Evolutionary conservation across 2,113 vertebrate genomes (phyloP).

Genomic region (Macrotus californicus): DNA sequence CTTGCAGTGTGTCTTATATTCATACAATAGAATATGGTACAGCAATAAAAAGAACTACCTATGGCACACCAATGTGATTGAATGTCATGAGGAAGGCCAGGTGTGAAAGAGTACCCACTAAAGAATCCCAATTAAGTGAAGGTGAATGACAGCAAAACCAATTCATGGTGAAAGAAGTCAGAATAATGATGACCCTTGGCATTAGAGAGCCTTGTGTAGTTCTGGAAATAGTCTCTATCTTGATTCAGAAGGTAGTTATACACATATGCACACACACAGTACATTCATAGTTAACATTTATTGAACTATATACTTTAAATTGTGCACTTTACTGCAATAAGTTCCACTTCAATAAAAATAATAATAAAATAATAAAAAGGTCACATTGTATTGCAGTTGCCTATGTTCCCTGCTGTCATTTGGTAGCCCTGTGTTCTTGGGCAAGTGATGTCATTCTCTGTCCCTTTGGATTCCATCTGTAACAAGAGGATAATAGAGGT

Average conservation of each 20-base stretch:
- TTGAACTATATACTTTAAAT: background rate
- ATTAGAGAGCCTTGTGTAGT: background rate
- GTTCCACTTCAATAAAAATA: background rate
- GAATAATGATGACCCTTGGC: background rate
- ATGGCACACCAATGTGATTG: background rate
- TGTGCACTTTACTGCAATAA: background rate
- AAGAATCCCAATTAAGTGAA: background rate
- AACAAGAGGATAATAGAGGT: background rate
- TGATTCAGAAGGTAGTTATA: background rate
- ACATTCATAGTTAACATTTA: background rate
- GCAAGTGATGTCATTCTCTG: background rate
- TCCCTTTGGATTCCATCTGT: background rate
- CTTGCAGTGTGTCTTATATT: background rate
- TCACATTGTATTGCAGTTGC: background rate
- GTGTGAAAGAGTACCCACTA: background rate
- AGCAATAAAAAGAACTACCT: background rate
- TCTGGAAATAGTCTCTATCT: background rate
- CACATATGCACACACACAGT: background rate
- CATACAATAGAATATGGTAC: fast-evolving
- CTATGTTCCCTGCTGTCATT: background rate
- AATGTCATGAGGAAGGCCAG: background rate
- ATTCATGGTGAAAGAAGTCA: background rate
- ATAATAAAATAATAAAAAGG: background rate
- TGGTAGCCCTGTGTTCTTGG: background rate
- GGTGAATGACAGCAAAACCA: background rate